Evolutionary conservation across 2,888 invertebrate species (phyloP).

Genomic region (Lydus trimaculatus): DNA sequence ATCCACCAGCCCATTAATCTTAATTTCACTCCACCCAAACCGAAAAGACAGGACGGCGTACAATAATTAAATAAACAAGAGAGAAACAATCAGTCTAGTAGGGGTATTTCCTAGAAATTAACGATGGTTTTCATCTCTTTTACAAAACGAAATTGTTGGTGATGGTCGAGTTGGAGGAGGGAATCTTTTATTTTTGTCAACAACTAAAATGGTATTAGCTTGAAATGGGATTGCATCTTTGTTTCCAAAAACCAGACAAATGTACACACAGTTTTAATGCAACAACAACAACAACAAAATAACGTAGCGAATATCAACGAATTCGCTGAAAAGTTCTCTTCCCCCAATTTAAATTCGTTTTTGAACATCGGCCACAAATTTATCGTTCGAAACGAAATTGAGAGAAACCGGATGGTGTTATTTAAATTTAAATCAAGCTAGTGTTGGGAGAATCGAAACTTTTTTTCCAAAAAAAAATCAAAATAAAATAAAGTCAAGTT

Average conservation of each 20-base stretch:
- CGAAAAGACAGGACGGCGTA: constrained; percentile 39
- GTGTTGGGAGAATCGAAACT: neutral
- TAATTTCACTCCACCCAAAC: constrained; percentile 47
- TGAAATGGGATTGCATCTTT: neutral
- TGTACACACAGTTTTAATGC: neutral
- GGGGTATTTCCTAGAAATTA: constrained; percentile 39
- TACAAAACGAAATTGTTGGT: constrained; percentile 23
- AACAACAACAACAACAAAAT: neutral
- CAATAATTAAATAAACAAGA: constrained; percentile 49
- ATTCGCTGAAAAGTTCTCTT: neutral
- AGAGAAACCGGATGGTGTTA: constrained; percentile 1
- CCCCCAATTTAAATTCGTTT: constrained; percentile 3
- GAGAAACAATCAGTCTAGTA: constrained; percentile 45
- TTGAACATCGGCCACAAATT: neutral
- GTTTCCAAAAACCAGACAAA: constrained; percentile 7
- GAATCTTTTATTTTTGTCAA: neutral
- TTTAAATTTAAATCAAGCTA: constrained; percentile 4
- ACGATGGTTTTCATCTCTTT: constrained; percentile 27
- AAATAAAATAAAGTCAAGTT: neutral
- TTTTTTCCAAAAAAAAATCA: neutral
- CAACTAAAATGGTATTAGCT: neutral
- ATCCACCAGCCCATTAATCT: constrained; percentile 50
- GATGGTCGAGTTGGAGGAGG: constrained; percentile 11
- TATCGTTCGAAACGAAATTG: neutral
- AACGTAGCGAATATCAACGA: neutral